Base-by-base conservation (phyloP, 2,797 vertebrate genomes). In the Benthosema pterotum region DNA sequence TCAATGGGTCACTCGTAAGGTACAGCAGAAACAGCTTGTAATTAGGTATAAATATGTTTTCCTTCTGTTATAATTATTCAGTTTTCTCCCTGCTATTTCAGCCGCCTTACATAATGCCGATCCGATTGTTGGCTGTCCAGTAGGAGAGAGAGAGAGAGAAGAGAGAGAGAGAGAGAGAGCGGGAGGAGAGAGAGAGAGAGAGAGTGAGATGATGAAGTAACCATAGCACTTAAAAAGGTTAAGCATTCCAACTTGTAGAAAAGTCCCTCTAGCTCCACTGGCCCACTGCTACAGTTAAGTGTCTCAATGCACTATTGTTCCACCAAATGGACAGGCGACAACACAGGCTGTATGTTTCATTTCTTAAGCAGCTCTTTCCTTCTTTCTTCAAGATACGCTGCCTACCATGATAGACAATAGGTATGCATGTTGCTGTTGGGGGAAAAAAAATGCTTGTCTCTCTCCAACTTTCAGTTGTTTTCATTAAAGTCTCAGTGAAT, bases 281-380 rank as follows among this genome's bases (percentile, higher is more conserved):
- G 22, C 22, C 22, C 22, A 25, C 22, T 25, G 22, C 78, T 55
- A 32, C 28, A 32, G 28, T n/a, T 32, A 78, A 81, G 66, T 68
- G 22, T 60, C 73, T 86, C 73, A 83, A 80, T 83, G 78, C 77
- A 59, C 67, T 72, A 83, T 85, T 89, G 85, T 89, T 85, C 63
- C 58, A 48, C 48, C n/a, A n/a, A 11, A 45, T 48, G 59, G 58
- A 67, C 72, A 51, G 52, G 72, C 67, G 79, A 90, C 86, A 89
- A 87, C 72, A 69, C 48, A 65, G 12, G 64, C 77, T 63, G 60
- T 65, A 74, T 80, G 75, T 85, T 78, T 74, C 72, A 80, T 82
- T 87, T 78, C 57, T n/a, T n/a, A 79, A 57, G 66, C 15, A 14
- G 80, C 58, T 60, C 38, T 11, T 65, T 80, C 62, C 67, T n/a